Evolutionary conservation across 2,797 vertebrate genomes (phyloP), one percentile per base, ranked within the genome.

Genomic region (Heteromormyrus szaboi): DNA sequence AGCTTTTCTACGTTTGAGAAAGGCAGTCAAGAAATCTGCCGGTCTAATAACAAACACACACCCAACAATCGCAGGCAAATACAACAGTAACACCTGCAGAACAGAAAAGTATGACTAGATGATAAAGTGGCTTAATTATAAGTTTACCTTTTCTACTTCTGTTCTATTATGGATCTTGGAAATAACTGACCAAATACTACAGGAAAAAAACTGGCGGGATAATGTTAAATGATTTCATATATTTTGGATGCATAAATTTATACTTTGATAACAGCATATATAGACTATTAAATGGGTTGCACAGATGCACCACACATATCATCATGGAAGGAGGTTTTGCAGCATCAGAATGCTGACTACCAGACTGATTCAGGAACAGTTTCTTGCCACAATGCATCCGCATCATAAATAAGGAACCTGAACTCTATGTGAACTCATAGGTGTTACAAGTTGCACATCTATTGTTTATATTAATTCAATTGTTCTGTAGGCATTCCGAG

Each of bases 11-110:
- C 0, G 0, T 44, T 79, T 19, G 37, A 44, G 37, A 48, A 92
- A 92, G 92, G 17, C 51, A 93, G 92, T 93, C n/a, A 22, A 50
- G 44, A 46, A 50, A 50, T 25, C n/a, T 9, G 17, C 4, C 6
- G 0, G 41, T 22, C 12, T 41, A 46, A 83, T 48, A 83, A 17
- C 3, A 79, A 3, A 41, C 33, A 79, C 29, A 79, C 14, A 81
- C 37, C 76, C 41, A 46, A 46, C 76, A 81, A n/a, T 19, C 4
- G 17, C 41, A 81, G 12, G 17, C 17, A 41, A 83, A 83, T 19
- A 83, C 19, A 44, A 8, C 0, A 6, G 76, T 44, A 19, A 48
- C 79, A 83, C 14, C 14, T 48, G 79, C 37, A 22, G 44, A 19
- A 22, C 76, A 83, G 41, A n/a, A 19, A 8, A 83, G 37, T 12